Conservation (phyloP, 2,113 vertebrate genomes). For the Sceloporus undulatus region DNA sequence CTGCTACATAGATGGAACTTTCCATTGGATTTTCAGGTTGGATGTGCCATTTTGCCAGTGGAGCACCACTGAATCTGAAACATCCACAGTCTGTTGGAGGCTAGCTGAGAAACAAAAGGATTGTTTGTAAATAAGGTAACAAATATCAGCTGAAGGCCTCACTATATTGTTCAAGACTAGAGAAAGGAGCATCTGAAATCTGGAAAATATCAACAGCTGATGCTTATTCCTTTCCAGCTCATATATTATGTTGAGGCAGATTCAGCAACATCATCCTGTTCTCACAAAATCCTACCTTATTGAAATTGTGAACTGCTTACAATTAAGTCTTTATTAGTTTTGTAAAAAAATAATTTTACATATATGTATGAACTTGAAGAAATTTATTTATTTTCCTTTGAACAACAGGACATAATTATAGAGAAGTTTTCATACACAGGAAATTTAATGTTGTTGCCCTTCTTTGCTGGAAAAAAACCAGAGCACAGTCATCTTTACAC, state of each 20-base stretch:
- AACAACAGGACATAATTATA: slow-evolving; percentile 95
- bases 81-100: no score
- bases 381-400: slow-evolving; percentile 85
- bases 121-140: neutral
- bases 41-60: no score
- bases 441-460: slow-evolving; percentile 90
- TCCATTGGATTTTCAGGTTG: no score
- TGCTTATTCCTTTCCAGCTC: neutral
- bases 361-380: slow-evolving; percentile 67
- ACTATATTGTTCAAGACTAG: no score
- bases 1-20: no score
- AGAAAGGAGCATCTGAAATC: neutral
- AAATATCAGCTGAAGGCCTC: neutral
- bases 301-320: neutral
- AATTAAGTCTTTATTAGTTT: neutral
- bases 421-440: slow-evolving; percentile 94
- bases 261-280: neutral
- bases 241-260: neutral
- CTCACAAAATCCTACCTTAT: neutral
- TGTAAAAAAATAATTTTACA: slow-evolving; percentile 8
- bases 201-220: neutral
- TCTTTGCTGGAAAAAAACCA: slow-evolving; percentile 91
- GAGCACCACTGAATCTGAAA: no score
- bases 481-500: slow-evolving; percentile 95
- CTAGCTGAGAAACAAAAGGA: neutral